phyloP scores from a whole-genome alignment of 2,888 invertebrate species.

The Stegophylla sp. region DNA sequence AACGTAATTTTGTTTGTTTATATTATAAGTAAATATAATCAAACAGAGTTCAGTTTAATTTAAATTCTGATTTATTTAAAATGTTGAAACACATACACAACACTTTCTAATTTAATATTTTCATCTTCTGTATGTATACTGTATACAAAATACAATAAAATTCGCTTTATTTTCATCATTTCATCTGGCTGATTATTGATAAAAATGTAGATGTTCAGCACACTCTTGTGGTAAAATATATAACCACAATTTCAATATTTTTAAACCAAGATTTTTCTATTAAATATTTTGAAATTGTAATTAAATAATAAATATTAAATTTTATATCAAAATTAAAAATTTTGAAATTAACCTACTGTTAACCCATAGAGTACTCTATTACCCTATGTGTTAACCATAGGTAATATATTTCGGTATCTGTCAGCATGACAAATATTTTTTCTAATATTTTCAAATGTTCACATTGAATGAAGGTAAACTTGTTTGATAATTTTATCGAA shows the following conservation, averaged over 20 bases:
- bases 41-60: background rate
- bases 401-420: too few relatives aligned
- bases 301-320: too few relatives aligned
- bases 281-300: too few relatives aligned
- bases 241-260: background rate
- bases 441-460: too few relatives aligned
- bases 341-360: too few relatives aligned
- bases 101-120: constrained; percentile 26
- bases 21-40: background rate
- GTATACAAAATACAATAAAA: constrained; percentile 2
- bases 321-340: too few relatives aligned
- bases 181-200: constrained; percentile 43
- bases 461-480: too few relatives aligned
- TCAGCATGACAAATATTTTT: too few relatives aligned
- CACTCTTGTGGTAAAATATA: constrained; percentile 40
- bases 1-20: background rate
- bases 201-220: constrained; percentile 29
- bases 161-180: constrained; percentile 17
- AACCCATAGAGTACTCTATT: too few relatives aligned
- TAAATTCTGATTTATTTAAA: background rate
- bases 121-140: constrained; percentile 1
- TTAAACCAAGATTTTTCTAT: background rate
- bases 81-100: background rate
- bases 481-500: too few relatives aligned
- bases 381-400: too few relatives aligned